Percentiles rank a stretch among this genome's conserved stretches.
Conservation (phyloP, 2,113 vertebrate species). For the Cyprinodon variegatus region DNA sequence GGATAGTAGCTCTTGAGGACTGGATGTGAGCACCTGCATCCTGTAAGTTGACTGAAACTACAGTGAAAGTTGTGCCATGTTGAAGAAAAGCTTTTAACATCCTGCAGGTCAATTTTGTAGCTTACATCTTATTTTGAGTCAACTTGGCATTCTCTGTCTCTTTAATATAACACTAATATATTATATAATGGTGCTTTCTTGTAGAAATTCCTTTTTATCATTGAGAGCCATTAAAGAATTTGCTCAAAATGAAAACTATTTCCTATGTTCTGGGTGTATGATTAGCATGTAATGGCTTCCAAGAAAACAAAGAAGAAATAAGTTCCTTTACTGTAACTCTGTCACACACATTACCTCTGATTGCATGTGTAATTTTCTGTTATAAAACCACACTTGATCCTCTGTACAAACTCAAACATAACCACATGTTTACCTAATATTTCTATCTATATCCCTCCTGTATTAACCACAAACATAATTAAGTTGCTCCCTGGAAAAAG, state of each 20-base stretch:
- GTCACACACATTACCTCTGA: conserved; percentile 5
- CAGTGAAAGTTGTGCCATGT: background rate
- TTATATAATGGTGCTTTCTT: background rate
- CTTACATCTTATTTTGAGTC: background rate
- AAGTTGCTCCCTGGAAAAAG: conserved; percentile 29
- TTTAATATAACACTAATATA: background rate
- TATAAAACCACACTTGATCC: conserved; percentile 9
- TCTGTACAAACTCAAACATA: background rate
- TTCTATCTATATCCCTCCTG: conserved; percentile 17
- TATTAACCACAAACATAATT: background rate
- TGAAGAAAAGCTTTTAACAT: background rate
- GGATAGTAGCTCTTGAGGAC: no score
- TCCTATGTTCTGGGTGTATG: conserved; percentile 11
- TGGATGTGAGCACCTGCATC: no score
- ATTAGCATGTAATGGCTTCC: conserved; percentile 25
- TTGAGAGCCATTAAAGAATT: background rate
- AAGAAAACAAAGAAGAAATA: conserved; percentile 6
- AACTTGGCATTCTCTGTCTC: background rate
- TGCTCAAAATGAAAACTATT: background rate
- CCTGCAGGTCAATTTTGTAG: background rate
- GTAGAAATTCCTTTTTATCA: background rate
- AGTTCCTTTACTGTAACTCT: background rate
- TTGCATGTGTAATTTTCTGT: conserved; percentile 9
- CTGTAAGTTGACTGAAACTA: background rate
- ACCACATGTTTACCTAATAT: background rate